A percentile compares a stretch with the other conserved stretches of the same genome.
Conservation (phyloP, 2,113 vertebrate species). For the Morone saxatilis region DNA sequence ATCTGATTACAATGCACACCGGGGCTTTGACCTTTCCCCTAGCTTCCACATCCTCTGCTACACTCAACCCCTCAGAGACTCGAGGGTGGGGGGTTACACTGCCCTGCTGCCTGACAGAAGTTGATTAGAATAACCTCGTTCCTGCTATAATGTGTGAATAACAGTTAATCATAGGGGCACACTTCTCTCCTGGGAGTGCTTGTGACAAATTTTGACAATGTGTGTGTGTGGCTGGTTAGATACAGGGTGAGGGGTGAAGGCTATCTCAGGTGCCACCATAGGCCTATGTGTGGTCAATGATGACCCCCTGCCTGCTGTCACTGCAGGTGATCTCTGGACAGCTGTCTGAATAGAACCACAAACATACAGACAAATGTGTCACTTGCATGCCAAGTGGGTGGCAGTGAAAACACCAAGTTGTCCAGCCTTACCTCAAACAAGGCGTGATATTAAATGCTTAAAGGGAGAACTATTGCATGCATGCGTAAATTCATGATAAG, state of each 20-base stretch:
- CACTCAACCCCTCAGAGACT: slow-evolving; percentile 36
- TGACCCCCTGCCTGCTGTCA: slow-evolving; percentile 45
- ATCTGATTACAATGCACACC: slow-evolving; percentile 71
- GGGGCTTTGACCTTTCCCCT: slow-evolving; percentile 67
- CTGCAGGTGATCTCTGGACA: slow-evolving; percentile 57
- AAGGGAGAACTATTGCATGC: neutral
- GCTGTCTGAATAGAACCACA: slow-evolving; percentile 45
- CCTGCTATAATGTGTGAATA: neutral
- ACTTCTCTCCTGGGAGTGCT: slow-evolving; percentile 33
- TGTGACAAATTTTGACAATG: neutral
- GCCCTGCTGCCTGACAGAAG: slow-evolving; percentile 39
- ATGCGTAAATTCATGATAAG: slow-evolving; percentile 1
- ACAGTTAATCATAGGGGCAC: slow-evolving; percentile 48
- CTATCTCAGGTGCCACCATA: slow-evolving; percentile 16
- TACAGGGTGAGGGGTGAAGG: slow-evolving; percentile 5
- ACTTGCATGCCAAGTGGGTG: slow-evolving; percentile 42
- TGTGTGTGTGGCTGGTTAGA: slow-evolving; percentile 10
- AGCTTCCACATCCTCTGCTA: slow-evolving; percentile 29
- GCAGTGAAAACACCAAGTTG: slow-evolving; percentile 13
- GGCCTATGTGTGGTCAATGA: slow-evolving; percentile 30
- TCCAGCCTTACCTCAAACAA: neutral
- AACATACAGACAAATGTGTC: slow-evolving; percentile 28
- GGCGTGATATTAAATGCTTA: neutral
- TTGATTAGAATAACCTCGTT: slow-evolving; percentile 37
- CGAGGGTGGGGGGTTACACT: neutral